Evolutionary conservation across 2,888 invertebrate species (phyloP), one percentile per base, ranked within the genome.

Genomic region (Drosophila paramelanica): DNA sequence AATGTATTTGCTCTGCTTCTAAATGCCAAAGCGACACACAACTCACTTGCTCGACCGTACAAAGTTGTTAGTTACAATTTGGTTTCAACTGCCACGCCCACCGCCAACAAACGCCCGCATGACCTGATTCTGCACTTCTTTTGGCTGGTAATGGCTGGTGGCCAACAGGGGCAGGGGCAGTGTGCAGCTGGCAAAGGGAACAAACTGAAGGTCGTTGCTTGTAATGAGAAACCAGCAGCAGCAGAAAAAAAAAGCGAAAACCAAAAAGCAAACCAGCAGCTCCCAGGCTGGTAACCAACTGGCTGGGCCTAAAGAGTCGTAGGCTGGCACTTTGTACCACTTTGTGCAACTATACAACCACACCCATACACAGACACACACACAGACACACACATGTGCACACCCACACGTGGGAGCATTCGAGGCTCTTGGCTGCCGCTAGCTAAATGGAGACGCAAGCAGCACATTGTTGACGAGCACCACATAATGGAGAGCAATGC

Each of bases 251-350:
- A 41, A 14, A 2, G 7, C 8, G 5, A 11, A 5, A 39, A 41
- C 47, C 77, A 61, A 36, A 64, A 62, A 64, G 67, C 68, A 57
- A 49, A 60, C 75, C 69, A 64, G 75, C 85, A 84, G 50, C 71
- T 55, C 11, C 39, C 52, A 52, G 41, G 52, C 52, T 52, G 41
- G 17, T 31, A 41, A 41, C 52, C 50, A 27, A 27, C 69, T 38
- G 71, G 52, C 58, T 50, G 14, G 23, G 67, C 56, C 39, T 50
- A 65, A 64, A 75, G 85, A 83, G 71, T 87, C 68, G 85, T 72
- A 66, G 65, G 70, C 64, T 53, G 82, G 86, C 89, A 87, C 87
- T 89, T 87, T 87, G 83, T 86, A 76, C 87, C 87, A 88, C 84
- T 82, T 83, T 81, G 69, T 67, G 49, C 56, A 79, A 82, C 88